Conservation (phyloP, 2,888 invertebrate genomes). For the Parelbella ahira region DNA sequence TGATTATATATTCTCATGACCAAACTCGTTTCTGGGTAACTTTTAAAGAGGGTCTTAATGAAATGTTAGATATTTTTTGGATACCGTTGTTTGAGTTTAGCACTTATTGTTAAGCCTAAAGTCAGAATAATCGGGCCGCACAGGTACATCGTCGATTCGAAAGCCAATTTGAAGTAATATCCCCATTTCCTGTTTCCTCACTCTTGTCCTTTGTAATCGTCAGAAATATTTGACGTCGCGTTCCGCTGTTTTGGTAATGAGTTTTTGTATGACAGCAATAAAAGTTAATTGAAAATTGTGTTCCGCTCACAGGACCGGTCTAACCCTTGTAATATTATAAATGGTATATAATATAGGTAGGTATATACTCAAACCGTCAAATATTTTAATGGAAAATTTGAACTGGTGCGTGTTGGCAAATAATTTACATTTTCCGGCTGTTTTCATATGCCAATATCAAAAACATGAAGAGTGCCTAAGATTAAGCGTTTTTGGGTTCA, state of each 20-base stretch:
- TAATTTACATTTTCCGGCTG: conserved; percentile 2
- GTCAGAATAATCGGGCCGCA: too few relatives aligned
- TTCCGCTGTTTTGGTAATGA: conserved; percentile 10
- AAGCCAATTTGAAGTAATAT: background rate
- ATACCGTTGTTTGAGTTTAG: too few relatives aligned
- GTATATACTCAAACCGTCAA: background rate
- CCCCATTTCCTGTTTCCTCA: conserved; percentile 1
- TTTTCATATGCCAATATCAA: too few relatives aligned
- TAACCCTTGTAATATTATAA: conserved; percentile 13
- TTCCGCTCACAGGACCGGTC: conserved; percentile 5
- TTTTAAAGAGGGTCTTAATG: too few relatives aligned
- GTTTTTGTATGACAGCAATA: conserved; percentile 19
- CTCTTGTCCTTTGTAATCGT: conserved; percentile 11
- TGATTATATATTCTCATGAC: too few relatives aligned
- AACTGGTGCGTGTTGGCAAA: conserved; percentile 3
- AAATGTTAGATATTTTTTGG: too few relatives aligned
- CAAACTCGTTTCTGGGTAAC: too few relatives aligned
- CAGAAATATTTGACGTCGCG: conserved; percentile 10
- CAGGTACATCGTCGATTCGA: too few relatives aligned
- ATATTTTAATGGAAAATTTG: conserved; percentile 16
- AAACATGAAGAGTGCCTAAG: too few relatives aligned
- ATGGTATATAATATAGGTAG: conserved; percentile 6
- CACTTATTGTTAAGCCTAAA: too few relatives aligned
- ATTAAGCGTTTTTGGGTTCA: too few relatives aligned
- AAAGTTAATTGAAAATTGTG: conserved; percentile 22